phyloP scores from a whole-genome alignment of 2,797 vertebrate genomes.

The Taenioides sp. region DNA sequence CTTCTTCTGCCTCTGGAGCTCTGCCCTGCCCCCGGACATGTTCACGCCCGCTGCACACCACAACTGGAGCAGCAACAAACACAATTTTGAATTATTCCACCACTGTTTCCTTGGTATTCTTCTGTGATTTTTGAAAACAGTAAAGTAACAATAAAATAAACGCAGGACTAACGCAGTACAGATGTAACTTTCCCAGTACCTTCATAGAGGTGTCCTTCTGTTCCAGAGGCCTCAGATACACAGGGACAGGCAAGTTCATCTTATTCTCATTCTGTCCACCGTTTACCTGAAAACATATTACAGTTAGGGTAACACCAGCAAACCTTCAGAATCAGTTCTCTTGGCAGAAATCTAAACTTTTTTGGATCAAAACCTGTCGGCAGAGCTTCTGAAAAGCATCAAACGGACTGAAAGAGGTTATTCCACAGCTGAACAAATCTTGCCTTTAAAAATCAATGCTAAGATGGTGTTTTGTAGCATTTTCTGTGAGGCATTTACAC shows the following conservation, averaged over 20 bases:
- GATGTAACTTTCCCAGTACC: slow-evolving; percentile 70
- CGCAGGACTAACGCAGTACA: not conserved
- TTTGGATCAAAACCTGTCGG: no score
- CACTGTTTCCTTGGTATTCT: not conserved
- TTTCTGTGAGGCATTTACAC: no score
- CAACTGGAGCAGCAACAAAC: slow-evolving; percentile 74
- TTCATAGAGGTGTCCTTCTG: slow-evolving; percentile 97
- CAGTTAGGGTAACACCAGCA: not conserved
- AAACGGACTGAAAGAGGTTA: no score
- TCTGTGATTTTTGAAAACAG: not conserved
- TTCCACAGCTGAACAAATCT: no score
- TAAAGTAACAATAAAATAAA: no score
- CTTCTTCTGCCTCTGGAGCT: slow-evolving; percentile 79
- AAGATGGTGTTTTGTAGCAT: no score
- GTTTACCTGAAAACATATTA: slow-evolving; percentile 63
- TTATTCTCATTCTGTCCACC: slow-evolving; percentile 89
- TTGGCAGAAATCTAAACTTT: no score
- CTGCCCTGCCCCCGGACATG: slow-evolving; percentile 77
- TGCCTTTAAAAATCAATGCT: no score
- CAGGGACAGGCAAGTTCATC: slow-evolving; percentile 93
- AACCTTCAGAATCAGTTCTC: no score
- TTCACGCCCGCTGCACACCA: slow-evolving; percentile 97
- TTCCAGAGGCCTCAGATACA: slow-evolving; percentile 93
- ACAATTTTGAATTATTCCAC: not conserved
- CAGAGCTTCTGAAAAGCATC: no score